Evolutionary conservation across 1,140 invertebrate species (phyloP).

Genomic region (Thaumatotibia leucotreta): DNA sequence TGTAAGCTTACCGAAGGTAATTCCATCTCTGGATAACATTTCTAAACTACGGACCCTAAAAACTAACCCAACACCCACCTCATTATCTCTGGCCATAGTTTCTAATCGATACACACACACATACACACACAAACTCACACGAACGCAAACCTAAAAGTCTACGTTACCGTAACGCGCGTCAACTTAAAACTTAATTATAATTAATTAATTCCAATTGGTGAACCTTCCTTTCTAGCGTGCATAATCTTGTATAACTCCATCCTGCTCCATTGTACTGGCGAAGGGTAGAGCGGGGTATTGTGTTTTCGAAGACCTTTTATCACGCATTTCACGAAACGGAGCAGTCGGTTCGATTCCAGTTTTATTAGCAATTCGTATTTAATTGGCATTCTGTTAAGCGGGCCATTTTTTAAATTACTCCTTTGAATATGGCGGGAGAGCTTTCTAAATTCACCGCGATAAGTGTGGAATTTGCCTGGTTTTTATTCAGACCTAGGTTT

Average conservation of each 20-base stretch:
- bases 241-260: conserved; percentile 51
- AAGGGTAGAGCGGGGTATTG: conserved; percentile 67
- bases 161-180: conserved; percentile 77
- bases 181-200: conserved; percentile 88
- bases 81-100: conserved; percentile 73
- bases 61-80: conserved; percentile 68
- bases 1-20: neutral
- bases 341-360: conserved; percentile 69
- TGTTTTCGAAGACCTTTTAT: conserved; percentile 75
- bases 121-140: conserved; percentile 51
- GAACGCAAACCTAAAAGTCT: conserved; percentile 68
- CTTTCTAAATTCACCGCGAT: neutral
- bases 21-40: conserved; percentile 16
- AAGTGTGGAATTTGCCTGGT: neutral
- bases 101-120: conserved; percentile 61
- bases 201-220: conserved; percentile 83
- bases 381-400: conserved; percentile 41
- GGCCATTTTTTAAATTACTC: neutral
- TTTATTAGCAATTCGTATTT: conserved; percentile 69
- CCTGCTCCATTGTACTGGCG: conserved; percentile 46
- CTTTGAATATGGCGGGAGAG: neutral
- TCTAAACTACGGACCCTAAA: conserved; percentile 54
- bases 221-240: conserved; percentile 54
- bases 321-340: conserved; percentile 66
- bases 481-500: neutral